phyloP scores from a whole-genome alignment of 1,140 invertebrate genomes.

The Drosophila micromelanica region DNA sequence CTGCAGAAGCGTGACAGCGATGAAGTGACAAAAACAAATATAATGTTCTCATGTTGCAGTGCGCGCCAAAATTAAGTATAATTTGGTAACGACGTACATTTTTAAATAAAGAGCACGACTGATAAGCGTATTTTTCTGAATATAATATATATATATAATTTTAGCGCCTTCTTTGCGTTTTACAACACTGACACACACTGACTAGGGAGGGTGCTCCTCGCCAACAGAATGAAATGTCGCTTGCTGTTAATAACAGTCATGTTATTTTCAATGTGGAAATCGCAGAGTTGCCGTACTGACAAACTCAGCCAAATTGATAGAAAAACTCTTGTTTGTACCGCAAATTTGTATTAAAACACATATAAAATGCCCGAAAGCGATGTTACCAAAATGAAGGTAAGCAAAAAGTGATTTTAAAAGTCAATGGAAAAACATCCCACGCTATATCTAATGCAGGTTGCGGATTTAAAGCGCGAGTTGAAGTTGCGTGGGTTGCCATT shows the following conservation, averaged over 20 bases:
- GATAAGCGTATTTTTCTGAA: neutral
- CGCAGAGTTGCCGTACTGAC: slow-evolving; percentile 17
- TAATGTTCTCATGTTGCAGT: slow-evolving; percentile 40
- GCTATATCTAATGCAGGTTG: slow-evolving; percentile 84
- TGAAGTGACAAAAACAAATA: slow-evolving; percentile 67
- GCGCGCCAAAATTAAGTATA: neutral
- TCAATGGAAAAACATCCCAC: neutral
- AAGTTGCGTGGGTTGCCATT: slow-evolving; percentile 90
- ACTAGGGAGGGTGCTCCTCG: neutral
- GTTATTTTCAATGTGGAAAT: neutral
- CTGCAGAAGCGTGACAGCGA: slow-evolving; percentile 20
- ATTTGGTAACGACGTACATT: neutral
- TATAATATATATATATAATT: slow-evolving; percentile 9
- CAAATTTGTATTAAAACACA: slow-evolving; percentile 18
- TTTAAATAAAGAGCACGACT: neutral
- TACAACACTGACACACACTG: slow-evolving; percentile 9
- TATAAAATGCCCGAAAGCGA: slow-evolving; percentile 76
- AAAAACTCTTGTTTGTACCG: slow-evolving; percentile 37
- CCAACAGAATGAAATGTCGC: neutral
- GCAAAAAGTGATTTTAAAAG: neutral
- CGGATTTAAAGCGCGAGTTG: slow-evolving; percentile 91
- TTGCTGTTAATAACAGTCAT: slow-evolving; percentile 1
- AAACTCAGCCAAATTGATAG: neutral
- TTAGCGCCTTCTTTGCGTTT: neutral
- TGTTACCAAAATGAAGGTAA: slow-evolving; percentile 83